Base-by-base conservation (phyloP, 2,113 vertebrate genomes). In the Chaenocephalus aceratus region DNA sequence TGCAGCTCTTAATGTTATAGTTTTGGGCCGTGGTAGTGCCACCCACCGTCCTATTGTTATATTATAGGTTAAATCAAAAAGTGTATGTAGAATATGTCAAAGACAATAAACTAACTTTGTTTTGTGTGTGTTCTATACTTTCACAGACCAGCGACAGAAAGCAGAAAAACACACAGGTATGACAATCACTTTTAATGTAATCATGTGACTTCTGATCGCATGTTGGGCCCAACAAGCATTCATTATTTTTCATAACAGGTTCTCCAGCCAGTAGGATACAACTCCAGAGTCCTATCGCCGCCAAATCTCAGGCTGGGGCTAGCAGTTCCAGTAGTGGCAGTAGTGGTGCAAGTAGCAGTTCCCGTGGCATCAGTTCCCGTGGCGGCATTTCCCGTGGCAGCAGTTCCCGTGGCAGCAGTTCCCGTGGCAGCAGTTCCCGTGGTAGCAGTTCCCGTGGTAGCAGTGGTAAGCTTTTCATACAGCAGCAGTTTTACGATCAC, bases 111-210 rank as follows among this genome's bases (percentile, higher is more conserved):
- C 53, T 26, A 48, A 57, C 30, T 66, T 61, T 59, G 5, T 66
- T 10, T 65, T 66, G n/a, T 41, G 14, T 36, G 49, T 36, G 45
- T 72, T 51, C 10, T 13, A 16, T 41, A 53, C 3, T 45, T 75
- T 77, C 45, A 62, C 67, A 93, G 89, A 3, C 18, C 87, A 93
- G 63, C 72, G 82, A 14, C 90, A 85, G 68, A 1, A 69, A 72
- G 86, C 62, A 72, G 85, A 90, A 49, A 85, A 65, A 67, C 1
- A 2, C 2, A 1, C 0, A 0, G 64, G 77, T 80, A 59, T 0
- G 61, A 16, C 16, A 21, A 36, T 12, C 64, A 57, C 3, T 70
- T 51, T 68, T 56, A 6, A 44, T 6, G 34, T 36, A 45, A 44
- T 23, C 1, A 65, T 48, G 18, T 53, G 3, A n/a, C 8, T 49